Evolutionary conservation across 2,888 invertebrate species (phyloP).

Genomic region (Automeris io): DNA sequence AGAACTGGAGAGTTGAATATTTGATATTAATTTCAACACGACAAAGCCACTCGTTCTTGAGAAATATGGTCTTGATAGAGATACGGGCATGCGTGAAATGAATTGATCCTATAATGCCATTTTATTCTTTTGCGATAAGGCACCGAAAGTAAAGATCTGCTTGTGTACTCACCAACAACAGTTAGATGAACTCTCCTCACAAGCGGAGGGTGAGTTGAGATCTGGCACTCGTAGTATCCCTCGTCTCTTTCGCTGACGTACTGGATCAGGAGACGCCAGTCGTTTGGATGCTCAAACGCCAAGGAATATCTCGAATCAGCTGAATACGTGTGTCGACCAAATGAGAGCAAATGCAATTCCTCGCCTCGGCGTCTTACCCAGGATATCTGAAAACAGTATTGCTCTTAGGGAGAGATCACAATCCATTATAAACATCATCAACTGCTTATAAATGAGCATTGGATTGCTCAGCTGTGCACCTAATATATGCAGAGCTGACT

Average conservation of each 20-base stretch:
- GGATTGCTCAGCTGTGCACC: too few species aligned
- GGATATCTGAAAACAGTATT: conserved; percentile 67
- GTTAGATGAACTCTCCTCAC: conserved; percentile 82
- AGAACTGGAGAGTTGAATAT: too few species aligned
- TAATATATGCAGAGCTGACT: too few species aligned
- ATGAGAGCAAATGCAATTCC: conserved; percentile 82
- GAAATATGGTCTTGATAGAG: too few species aligned
- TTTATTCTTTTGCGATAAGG: too few species aligned
- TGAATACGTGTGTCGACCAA: conserved; percentile 80
- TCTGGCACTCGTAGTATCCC: conserved; percentile 88
- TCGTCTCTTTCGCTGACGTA: conserved; percentile 85
- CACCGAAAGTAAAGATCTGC: too few species aligned
- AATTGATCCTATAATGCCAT: too few species aligned
- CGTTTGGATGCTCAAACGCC: conserved; percentile 83
- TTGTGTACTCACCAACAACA: conserved; percentile 86
- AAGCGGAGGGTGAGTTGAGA: conserved; percentile 86
- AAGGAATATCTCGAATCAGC: conserved; percentile 82
- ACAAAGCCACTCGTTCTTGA: too few species aligned
- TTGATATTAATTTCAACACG: too few species aligned
- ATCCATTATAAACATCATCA: too few species aligned
- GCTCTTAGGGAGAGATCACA: background rate
- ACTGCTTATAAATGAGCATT: too few species aligned
- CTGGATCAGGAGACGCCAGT: conserved; percentile 85
- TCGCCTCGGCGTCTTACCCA: conserved; percentile 83
- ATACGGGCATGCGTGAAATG: too few species aligned